Evolutionary conservation across 2,888 invertebrate genomes (phyloP), one percentile per base, ranked within the genome.

Genomic region (Plagodis dolabraria): DNA sequence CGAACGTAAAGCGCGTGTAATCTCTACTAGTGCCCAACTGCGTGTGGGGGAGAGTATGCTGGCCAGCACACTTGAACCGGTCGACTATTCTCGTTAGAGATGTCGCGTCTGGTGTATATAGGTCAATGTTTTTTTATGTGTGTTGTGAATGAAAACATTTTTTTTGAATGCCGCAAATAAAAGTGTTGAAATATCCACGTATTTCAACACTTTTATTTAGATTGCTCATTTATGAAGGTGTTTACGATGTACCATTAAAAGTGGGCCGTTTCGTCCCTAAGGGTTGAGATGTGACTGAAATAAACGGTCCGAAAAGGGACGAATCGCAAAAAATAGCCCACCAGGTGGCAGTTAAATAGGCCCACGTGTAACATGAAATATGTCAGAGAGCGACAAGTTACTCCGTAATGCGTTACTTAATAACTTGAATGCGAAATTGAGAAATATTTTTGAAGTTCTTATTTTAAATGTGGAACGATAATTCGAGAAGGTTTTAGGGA

Each of bases 341-440:
- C 65, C 65, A 60, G 67, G 59, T 38, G 38, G 62, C 47, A 62
- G 57, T 63, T 54, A 62, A 54, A 60, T 54, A 10, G 49, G 59
- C 62, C 54, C 62, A n/a, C 0, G 62, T 22, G 63, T 22, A 44
- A 47, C 56, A 42, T 53, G 53, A 54, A 57, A 61, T 48, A 45
- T 53, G 60, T 56, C 52, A 48, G 11, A 55, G 22, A 34, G 52
- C 47, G 60, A 55, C 51, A 60, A 60, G 60, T 52, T 47, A 55
- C 55, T 52, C 7, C n/a, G 50, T 47, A 38, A 47, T 47, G 46
- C 49, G 43, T 54, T 49, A 8, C 12, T 43, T 43, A 11, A 6
- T 9, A 11, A 43, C 43, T 11, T 12, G 0, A 12, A 11, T 4
- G 12, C 8, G 11, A 7, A 43, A 5, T 12, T 43, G 11, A 12